A percentile compares a stretch with the other conserved stretches of the same genome.
These are phyloP conservation scores for Elaphurus davidianus DNA, from an alignment of 2,113 vertebrate species.

Conservation along the genomic window DNA sequence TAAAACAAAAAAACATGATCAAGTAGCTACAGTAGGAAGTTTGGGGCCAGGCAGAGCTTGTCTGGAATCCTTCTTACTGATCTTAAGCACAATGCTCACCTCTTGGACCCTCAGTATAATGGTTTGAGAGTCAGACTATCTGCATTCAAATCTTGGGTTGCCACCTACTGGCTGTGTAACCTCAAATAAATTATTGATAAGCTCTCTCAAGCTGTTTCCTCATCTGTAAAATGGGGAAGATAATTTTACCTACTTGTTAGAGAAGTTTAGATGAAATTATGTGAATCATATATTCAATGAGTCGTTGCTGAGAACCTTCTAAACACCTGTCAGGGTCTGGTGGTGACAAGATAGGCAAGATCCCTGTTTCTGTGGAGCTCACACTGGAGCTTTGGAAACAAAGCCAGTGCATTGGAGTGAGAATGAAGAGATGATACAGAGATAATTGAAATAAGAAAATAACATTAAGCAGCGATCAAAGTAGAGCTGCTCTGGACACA, in stretches of 20 bases:
- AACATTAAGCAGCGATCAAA: neutral
- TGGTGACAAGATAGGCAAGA: neutral
- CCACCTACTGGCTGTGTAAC: neutral
- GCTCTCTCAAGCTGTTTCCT: neutral
- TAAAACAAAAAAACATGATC: neutral
- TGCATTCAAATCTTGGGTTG: neutral
- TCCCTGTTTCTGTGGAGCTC: neutral
- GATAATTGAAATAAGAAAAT: neutral
- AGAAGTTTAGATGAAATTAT: neutral
- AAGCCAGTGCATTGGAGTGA: neutral
- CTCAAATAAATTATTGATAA: neutral
- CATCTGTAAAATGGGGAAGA: neutral
- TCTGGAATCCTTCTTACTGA: neutral
- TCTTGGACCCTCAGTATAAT: neutral
- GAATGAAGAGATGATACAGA: neutral
- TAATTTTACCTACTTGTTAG: neutral
- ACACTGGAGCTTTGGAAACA: neutral
- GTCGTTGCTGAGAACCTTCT: neutral
- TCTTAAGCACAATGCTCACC: neutral
- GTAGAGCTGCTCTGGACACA: neutral
- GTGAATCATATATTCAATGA: neutral
- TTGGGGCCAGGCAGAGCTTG: neutral
- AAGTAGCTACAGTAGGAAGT: neutral
- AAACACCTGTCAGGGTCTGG: neutral
- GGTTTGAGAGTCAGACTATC: neutral